Evolutionary conservation across 23 tunicate genomes (phyloP), one percentile per base, ranked within the genome.

Genomic region (Diplosoma virens): DNA sequence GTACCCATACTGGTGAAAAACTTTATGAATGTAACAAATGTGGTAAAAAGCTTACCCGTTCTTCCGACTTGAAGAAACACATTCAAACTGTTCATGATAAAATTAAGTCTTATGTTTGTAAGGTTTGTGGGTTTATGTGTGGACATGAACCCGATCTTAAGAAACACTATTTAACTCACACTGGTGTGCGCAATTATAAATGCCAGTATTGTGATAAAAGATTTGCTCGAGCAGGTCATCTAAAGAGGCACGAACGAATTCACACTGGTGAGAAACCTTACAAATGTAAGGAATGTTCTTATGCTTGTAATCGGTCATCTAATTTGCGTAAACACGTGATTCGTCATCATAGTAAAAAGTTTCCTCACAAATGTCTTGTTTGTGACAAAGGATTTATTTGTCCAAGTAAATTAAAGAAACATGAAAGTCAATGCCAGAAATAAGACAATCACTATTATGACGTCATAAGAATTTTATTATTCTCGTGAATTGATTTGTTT

Each of bases 51-150:
- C 75, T 82, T 73, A 82, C n/a, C 45, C 63, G 18, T 17, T 58
- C 65, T 1, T 0, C 60, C 55, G 18, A 67, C 67, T 30, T 87
- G 50, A 37, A 37, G 41, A 59, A 0, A 20, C 94, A 87, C 67
- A 53, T 74, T 36, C 63, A 53, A 2, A 41, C 74, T 45, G 74
- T 75, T 60, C 94, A 87, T 72, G 79, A 81, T 1, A 81, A 81
- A 58, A 7, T 46, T 34, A 35, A 59, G 71, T 6, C 36, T 5
- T 79, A 32, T 65, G 63, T 79, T 47, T 86, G 92, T 36, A 46
- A 45, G 25, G 41, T 59, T 48, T 86, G 92, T 72, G 92, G 84
- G 6, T 37, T 25, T 7, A 32, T n/a, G 21, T 67, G 67, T 75
- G 89, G 79, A 0, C 64, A n/a, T 1, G 24, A 23, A 18, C 4